Percentiles rank a stretch among this genome's conserved stretches.
phyloP scores from a whole-genome alignment of 1,140 invertebrate genomes.

The Anagrus nilaparvatae region DNA sequence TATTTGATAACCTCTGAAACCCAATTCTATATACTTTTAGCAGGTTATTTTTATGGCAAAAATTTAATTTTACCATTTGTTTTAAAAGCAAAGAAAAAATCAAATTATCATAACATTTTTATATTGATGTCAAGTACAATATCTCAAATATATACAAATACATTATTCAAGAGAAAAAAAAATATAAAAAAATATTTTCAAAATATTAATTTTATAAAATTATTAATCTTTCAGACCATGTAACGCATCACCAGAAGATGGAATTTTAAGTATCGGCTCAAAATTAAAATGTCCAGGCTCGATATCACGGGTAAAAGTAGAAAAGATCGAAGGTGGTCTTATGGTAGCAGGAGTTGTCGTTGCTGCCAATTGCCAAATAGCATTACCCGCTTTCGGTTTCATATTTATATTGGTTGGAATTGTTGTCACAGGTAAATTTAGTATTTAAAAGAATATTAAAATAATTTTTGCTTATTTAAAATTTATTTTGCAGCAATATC shows the following conservation, averaged over 20 bases:
- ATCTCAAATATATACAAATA: no score
- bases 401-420: constrained; percentile 62
- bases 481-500: constrained; percentile 51
- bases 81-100: no score
- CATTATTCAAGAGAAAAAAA: no score
- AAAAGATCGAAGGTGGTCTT: constrained; percentile 63
- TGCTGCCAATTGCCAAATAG: constrained; percentile 63
- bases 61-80: no score
- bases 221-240: constrained; percentile 37
- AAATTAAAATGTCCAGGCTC: constrained; percentile 51
- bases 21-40: no score
- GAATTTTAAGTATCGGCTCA: constrained; percentile 33
- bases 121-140: no score
- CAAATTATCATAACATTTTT: no score
- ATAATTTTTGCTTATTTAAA: constrained; percentile 1
- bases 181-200: background rate
- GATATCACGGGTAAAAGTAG: constrained; percentile 52
- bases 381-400: constrained; percentile 62
- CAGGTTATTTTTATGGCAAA: no score
- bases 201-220: background rate
- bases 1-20: no score
- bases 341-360: constrained; percentile 64
- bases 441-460: constrained; percentile 4
- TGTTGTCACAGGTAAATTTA: constrained; percentile 57
- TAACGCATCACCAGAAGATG: constrained; percentile 38